Percentiles rank a stretch among this genome's conserved stretches.
Conservation (phyloP, 2,797 vertebrate species). For the Leucoraja ocellata region DNA sequence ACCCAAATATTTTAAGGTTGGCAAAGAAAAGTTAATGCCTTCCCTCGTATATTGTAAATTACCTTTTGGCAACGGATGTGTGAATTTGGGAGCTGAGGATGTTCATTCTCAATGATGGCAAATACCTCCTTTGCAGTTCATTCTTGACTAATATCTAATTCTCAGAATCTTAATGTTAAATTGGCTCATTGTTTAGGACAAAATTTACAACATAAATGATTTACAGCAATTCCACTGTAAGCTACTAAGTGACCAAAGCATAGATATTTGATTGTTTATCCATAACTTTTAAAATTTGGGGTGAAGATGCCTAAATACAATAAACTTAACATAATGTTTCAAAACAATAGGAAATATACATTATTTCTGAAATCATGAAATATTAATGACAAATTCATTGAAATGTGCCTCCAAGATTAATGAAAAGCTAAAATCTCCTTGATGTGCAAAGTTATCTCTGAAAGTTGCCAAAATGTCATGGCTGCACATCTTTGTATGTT, state of each 20-base stretch:
- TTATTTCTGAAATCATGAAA: slow-evolving; percentile 2
- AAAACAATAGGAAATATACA: not conserved
- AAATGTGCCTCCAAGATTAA: not conserved
- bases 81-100: not conserved
- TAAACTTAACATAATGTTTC: not conserved
- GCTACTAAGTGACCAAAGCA: not conserved
- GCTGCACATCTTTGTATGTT: not conserved
- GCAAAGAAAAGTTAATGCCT: not conserved
- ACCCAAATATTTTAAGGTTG: not conserved
- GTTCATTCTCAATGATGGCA: not conserved
- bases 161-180: not conserved
- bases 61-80: slow-evolving; percentile 20
- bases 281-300: not conserved
- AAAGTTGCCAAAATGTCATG: not conserved
- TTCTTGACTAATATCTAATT: not conserved
- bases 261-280: not conserved
- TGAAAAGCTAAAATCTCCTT: not conserved
- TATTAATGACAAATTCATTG: not conserved
- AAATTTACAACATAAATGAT: not conserved
- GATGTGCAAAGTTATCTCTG: not conserved
- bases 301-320: not conserved
- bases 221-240: not conserved
- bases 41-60: not conserved
- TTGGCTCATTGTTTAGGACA: not conserved
- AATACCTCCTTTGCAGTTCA: slow-evolving; percentile 17